phyloP scores from a whole-genome alignment of 37 sponge, comb jelly and placozoan genomes.

The Diacarnus erythraeanus region DNA sequence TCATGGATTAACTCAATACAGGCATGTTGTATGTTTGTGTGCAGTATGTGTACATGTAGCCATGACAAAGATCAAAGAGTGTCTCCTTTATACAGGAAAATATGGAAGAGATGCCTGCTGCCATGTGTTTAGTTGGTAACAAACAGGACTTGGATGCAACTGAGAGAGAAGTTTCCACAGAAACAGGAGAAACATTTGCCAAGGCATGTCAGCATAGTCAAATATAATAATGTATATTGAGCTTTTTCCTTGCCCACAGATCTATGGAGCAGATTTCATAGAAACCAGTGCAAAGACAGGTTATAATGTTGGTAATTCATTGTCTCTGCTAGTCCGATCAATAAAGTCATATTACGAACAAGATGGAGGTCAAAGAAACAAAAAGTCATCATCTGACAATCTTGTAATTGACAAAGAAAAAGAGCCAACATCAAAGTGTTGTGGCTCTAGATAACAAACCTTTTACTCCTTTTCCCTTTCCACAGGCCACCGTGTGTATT shows the following conservation, averaged over 20 bases:
- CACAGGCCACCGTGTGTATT: no score
- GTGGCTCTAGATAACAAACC: no score
- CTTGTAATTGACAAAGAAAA: no score
- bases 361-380: not conserved
- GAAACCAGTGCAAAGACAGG: constrained; percentile 79
- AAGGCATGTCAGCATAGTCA: constrained; percentile 55
- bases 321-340: constrained; percentile 32
- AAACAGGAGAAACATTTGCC: constrained; percentile 71
- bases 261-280: constrained; percentile 51
- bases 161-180: constrained; percentile 59
- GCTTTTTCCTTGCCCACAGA: constrained; percentile 1
- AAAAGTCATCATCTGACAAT: no score
- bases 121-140: constrained; percentile 64
- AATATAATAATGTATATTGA: not conserved
- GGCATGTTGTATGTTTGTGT: no score
- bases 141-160: constrained; percentile 47
- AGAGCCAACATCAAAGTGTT: no score
- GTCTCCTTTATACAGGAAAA: constrained; percentile 25
- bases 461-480: no score
- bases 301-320: constrained; percentile 57
- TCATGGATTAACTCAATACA: constrained; percentile 81
- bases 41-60: not conserved
- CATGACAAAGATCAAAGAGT: not conserved
- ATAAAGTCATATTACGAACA: not conserved
- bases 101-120: constrained; percentile 48